Base-by-base conservation (phyloP, 53 echinoderm and acorn worm species). In the Holothuria leucospilota region DNA sequence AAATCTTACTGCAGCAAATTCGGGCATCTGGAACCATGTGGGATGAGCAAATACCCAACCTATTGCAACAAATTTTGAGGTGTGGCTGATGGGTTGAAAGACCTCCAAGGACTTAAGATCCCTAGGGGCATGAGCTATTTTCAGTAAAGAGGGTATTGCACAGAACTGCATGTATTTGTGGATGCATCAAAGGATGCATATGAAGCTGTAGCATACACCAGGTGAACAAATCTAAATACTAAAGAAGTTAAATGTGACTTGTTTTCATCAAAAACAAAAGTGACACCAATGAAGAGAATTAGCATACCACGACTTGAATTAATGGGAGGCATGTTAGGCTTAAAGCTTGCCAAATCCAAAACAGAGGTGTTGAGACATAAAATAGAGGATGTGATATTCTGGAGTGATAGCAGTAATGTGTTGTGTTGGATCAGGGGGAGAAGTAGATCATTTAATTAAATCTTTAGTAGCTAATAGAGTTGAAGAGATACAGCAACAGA, bases 401-500 rank as follows among this genome's bases (percentile, higher is more conserved):
- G 34, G 88, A 88, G 87, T 29, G 88, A 88, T 63, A 90, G 82
- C 61, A 94, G 27, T 23, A 88, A 91, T 42, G 89, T 91, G 11
- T 67, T 91, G 29, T 91, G 94, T 13, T 94, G 91, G 59, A 83
- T 94, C 29, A 58, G 82, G 21, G 90, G 87, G 42, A 67, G 65
- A 20, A 61, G 60, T 27, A 63, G 64, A 20, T 80, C 86, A 34
- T 34, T 34, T 34, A 34, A 34, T 34, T 34, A 34, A 34, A 34
- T 3, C 34, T 34, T 34, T 34, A 2, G 34, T 34, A 2, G 34
- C 34, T 3, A 34, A 34, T 3, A 34, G 34, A 34, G 34, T 34
- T 2, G 34, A 3, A 34, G 34, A 34, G 34, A 34, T 34, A 34
- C 34, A 34, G 34, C 34, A 34, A 3, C 34, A 34, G 34, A 34